A percentile compares a stretch with the other conserved stretches of the same genome.
Evolutionary conservation across 2,797 vertebrate genomes (phyloP).

Genomic region (Danio albolineatus): DNA sequence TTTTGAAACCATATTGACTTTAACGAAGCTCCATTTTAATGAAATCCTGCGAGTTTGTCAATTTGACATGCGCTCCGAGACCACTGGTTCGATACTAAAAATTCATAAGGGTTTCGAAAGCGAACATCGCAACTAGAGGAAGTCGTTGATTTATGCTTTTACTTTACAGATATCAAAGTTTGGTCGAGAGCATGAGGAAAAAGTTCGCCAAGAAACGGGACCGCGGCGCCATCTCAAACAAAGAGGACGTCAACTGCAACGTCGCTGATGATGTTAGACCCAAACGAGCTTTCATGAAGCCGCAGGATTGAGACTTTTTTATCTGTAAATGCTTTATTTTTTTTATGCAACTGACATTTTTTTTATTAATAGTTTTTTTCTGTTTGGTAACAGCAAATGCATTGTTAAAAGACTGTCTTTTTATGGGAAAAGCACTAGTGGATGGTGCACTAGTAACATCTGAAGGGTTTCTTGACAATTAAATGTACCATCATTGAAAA

Average conservation of each 20-base stretch:
- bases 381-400: not conserved
- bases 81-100: too few relatives aligned
- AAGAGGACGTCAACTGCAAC: slow-evolving; percentile 65
- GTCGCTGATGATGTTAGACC: not conserved
- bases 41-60: too few relatives aligned
- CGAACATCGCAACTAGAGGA: too few relatives aligned
- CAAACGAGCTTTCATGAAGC: slow-evolving; percentile 76
- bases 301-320: slow-evolving; percentile 69
- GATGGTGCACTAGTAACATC: slow-evolving; percentile 30
- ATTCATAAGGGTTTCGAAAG: too few relatives aligned
- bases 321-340: not conserved
- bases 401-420: slow-evolving; percentile 39
- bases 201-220: slow-evolving; percentile 79
- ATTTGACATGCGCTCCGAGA: too few relatives aligned
- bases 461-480: slow-evolving; percentile 3
- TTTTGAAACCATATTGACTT: too few relatives aligned
- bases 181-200: slow-evolving; percentile 80
- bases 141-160: too few relatives aligned
- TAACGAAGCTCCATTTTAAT: too few relatives aligned
- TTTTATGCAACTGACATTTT: slow-evolving; percentile 34
- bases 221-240: slow-evolving; percentile 11
- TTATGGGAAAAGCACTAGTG: slow-evolving; percentile 30
- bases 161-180: slow-evolving; percentile 75
- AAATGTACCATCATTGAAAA: not conserved
- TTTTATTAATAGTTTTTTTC: not conserved